These are phyloP conservation scores for Ophraella communa DNA, from an alignment of 2,888 invertebrate species.

Conservation along the genomic window DNA sequence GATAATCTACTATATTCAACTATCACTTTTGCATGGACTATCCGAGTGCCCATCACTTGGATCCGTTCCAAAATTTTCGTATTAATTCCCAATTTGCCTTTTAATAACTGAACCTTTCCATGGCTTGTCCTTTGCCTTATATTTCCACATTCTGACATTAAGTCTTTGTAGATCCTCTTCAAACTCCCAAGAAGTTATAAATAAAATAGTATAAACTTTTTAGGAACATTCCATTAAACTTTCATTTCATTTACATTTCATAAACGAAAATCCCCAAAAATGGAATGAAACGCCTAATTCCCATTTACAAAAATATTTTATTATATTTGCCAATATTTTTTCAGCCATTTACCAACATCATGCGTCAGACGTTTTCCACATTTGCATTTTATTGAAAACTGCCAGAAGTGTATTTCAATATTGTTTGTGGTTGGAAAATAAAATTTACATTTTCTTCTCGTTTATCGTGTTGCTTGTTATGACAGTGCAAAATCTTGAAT, in stretches of 20 bases:
- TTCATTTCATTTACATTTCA: not conserved
- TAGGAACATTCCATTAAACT: not conserved
- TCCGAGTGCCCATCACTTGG: no score
- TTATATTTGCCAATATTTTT: conserved; percentile 38
- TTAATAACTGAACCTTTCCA: no score
- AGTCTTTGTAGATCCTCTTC: no score
- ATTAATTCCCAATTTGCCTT: no score
- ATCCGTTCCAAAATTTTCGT: no score
- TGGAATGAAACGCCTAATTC: not conserved
- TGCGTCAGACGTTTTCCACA: conserved; percentile 52
- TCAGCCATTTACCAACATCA: conserved; percentile 40
- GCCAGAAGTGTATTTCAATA: conserved; percentile 54
- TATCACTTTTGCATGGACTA: no score
- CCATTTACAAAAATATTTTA: conserved; percentile 23
- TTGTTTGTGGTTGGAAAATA: conserved; percentile 53
- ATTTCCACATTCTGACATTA: no score
- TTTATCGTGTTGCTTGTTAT: conserved; percentile 26
- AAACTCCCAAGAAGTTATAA: no score
- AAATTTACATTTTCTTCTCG: conserved; percentile 50
- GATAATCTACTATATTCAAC: no score
- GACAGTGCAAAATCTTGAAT: conserved; percentile 27
- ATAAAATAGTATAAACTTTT: no score
- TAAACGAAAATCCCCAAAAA: not conserved
- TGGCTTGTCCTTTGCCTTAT: no score
- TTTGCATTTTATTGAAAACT: conserved; percentile 57